phyloP scores from a whole-genome alignment of 2,797 vertebrate species.

The Notolepis coatsorum region DNA sequence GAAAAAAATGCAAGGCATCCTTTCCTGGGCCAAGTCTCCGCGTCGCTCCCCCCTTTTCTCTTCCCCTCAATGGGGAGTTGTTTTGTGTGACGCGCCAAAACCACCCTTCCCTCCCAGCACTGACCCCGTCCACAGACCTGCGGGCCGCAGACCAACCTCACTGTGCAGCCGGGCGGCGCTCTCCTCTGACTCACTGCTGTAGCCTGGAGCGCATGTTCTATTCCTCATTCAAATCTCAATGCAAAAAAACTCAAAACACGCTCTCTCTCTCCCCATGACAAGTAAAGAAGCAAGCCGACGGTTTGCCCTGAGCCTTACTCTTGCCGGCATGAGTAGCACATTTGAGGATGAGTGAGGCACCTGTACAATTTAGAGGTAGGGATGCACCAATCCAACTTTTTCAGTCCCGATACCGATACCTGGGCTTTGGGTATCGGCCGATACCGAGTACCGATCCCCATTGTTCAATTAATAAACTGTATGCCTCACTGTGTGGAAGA shows the following conservation, averaged over 20 bases:
- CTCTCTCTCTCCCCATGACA: constrained; percentile 2
- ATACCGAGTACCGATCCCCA: too few species aligned
- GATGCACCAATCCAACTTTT: too few species aligned
- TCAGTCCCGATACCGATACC: too few species aligned
- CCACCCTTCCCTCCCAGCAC: constrained; percentile 27
- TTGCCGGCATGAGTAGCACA: neutral
- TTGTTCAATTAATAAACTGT: too few species aligned
- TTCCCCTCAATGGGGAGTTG: constrained; percentile 29
- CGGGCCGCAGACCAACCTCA: neutral
- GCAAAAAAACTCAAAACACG: constrained; percentile 18
- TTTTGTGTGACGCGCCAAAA: constrained; percentile 46
- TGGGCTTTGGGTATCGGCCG: too few species aligned
- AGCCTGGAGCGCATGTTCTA: neutral
- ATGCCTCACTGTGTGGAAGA: too few species aligned
- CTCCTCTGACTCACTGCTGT: constrained; percentile 2
- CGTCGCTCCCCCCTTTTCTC: constrained; percentile 4
- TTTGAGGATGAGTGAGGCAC: neutral
- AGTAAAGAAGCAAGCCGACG: constrained; percentile 16
- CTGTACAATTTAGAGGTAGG: too few species aligned
- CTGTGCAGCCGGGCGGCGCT: neutral
- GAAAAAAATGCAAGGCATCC: constrained; percentile 36
- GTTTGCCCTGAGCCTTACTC: too few species aligned
- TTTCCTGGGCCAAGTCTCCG: constrained; percentile 32
- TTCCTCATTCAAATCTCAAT: constrained; percentile 49
- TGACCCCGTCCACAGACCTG: constrained; percentile 26